These are phyloP conservation scores for Spilarctia lutea DNA, from an alignment of 2,888 invertebrate genomes.

Conservation along the genomic window DNA sequence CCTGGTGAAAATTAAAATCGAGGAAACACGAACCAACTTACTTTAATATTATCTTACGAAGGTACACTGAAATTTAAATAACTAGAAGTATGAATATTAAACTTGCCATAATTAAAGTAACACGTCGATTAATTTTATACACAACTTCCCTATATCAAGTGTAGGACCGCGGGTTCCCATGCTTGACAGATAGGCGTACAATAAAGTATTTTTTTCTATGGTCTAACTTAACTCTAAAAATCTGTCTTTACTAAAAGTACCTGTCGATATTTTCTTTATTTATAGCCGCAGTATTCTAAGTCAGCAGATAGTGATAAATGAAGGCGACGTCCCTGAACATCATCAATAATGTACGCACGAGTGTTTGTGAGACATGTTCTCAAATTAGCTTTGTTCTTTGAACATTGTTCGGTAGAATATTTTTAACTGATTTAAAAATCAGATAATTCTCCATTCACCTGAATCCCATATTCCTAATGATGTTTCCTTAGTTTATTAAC, in stretches of 20 bases:
- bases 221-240: background rate
- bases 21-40: too few relatives aligned
- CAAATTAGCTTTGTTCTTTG: conserved; percentile 3
- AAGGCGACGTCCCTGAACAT: too few relatives aligned
- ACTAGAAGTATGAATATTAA: too few relatives aligned
- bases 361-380: conserved; percentile 3
- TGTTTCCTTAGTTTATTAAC: background rate
- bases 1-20: too few relatives aligned
- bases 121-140: background rate
- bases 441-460: background rate
- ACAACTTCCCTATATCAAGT: background rate
- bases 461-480: background rate
- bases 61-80: too few relatives aligned
- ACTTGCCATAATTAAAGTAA: too few relatives aligned
- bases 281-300: background rate
- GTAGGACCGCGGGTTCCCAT: too few relatives aligned
- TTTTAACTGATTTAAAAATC: background rate
- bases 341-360: conserved; percentile 10
- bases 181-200: background rate
- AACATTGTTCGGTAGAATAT: background rate
- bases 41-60: too few relatives aligned
- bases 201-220: background rate
- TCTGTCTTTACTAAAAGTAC: background rate
- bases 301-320: conserved; percentile 12
- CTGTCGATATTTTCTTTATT: background rate